These are phyloP conservation scores for Criorhina ranunculi DNA, from an alignment of 2,888 invertebrate genomes.

Conservation along the genomic window DNA sequence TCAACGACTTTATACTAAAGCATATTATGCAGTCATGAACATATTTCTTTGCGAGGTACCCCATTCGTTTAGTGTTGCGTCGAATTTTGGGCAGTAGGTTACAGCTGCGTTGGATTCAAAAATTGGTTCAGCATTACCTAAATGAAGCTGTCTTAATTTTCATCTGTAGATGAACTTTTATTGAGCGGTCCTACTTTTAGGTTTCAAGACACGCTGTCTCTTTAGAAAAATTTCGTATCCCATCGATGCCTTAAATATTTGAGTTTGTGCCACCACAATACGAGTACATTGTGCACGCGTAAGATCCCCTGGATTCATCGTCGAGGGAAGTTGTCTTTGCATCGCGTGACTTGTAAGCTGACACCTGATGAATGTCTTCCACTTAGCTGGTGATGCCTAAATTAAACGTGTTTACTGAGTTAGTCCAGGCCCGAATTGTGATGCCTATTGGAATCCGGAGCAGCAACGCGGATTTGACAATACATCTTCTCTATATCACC, in stretches of 20 bases:
- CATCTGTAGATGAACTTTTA: no score
- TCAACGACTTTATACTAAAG: no score
- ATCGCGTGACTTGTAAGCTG: not conserved
- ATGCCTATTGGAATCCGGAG: not conserved
- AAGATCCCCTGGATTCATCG: not conserved
- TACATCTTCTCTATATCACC: conserved; percentile 13
- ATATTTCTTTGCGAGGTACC: no score
- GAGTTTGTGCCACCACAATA: not conserved
- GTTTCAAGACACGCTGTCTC: not conserved
- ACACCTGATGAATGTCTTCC: not conserved
- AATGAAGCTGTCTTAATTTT: no score
- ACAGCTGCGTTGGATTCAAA: no score
- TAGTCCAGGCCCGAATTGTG: not conserved
- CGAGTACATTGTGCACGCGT: no score
- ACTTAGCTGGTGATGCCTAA: not conserved
- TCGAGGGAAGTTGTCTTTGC: not conserved
- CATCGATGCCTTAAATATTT: not conserved
- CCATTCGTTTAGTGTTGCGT: no score
- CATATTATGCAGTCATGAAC: no score
- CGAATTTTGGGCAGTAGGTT: no score
- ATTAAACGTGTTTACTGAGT: not conserved
- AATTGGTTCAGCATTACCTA: no score
- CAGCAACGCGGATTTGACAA: conserved; percentile 14
- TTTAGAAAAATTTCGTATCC: not conserved
- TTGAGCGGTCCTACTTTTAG: no score